Evolutionary conservation across 2,113 vertebrate genomes (phyloP), one percentile per base, ranked within the genome.

Genomic region (Alouatta palliata): DNA sequence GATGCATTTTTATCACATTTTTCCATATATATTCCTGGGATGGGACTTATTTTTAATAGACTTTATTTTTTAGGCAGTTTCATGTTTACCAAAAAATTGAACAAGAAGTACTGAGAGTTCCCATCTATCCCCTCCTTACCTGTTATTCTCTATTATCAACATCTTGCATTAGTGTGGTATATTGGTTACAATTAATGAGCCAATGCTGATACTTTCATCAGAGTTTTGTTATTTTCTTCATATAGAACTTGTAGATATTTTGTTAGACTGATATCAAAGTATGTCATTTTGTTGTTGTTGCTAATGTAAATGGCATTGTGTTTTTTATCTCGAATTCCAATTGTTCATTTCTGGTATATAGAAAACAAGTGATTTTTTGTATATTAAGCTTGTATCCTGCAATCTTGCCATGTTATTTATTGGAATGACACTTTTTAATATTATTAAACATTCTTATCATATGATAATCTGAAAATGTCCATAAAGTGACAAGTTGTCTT

Each of bases 1-100:
- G 45, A 66, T 97, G 70, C 85, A 96, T 97, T 96, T 1, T 80
- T 47, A n/a, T 77, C 35, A 30, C 8, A 58, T 56, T 66, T 35
- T 91, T 61, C 17, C 35, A 49, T 11, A 27, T 43, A 61, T 37
- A 56, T 56, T 37, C 23, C 47, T 52, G 61, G 37, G 23, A 54
- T 82, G 70, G 25, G 27, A 79, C 23, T 86, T 90, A 27, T 21
- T 90, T 87, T 54, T 91, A 73, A 45, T 82, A 73, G 45, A 16
- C 7, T 82, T 61, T 66, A 20, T 47, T 40, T 56, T 86, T 73
- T 54, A 70, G 52, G 17, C 5, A 45, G 27, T 76, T 32, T 27
- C 66, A 70, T 32, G 6, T 43, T 79, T 73, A 30, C 20, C 43
- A 40, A 61, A 49, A 91, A 76, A 45, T 6, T 16, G 16, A 75